Percentiles rank a stretch among this genome's conserved stretches.
Conservation (phyloP, 1,140 invertebrate species). For the Drosophila rufa region DNA sequence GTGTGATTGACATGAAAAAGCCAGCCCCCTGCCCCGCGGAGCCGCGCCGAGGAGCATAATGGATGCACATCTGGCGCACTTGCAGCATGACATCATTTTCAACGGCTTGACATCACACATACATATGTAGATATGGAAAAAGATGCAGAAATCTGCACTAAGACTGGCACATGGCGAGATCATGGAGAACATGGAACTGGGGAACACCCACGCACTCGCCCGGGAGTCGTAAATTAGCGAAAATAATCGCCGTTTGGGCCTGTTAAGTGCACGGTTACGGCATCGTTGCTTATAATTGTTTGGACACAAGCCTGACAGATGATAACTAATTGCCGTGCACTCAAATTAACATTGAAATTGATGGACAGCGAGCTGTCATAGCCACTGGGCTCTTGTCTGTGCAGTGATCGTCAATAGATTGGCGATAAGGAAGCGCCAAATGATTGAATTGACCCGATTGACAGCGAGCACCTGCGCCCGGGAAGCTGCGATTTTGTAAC, state of each 20-base stretch:
- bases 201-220: constrained; percentile 49
- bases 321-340: constrained; percentile 76
- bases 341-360: constrained; percentile 72
- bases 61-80: constrained; percentile 81
- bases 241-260: constrained; percentile 33
- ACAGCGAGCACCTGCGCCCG: constrained; percentile 13
- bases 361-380: constrained; percentile 51
- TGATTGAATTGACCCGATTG: constrained; percentile 15
- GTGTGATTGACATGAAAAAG: constrained; percentile 81
- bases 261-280: constrained; percentile 28
- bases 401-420: constrained; percentile 19
- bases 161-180: constrained; percentile 32
- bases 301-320: constrained; percentile 76
- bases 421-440: constrained; percentile 42
- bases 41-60: constrained; percentile 59
- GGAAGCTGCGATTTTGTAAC: neutral
- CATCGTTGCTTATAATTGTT: constrained; percentile 63
- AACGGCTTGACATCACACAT: constrained; percentile 58
- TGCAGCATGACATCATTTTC: constrained; percentile 81
- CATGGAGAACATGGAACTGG: constrained; percentile 8
- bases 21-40: no score
- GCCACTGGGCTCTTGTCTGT: constrained; percentile 5
- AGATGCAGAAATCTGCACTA: constrained; percentile 67
- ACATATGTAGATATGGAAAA: constrained; percentile 1
- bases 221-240: constrained; percentile 8